Base-by-base conservation (phyloP, 2,888 invertebrate species). In the Dermolepida albohirtum region DNA sequence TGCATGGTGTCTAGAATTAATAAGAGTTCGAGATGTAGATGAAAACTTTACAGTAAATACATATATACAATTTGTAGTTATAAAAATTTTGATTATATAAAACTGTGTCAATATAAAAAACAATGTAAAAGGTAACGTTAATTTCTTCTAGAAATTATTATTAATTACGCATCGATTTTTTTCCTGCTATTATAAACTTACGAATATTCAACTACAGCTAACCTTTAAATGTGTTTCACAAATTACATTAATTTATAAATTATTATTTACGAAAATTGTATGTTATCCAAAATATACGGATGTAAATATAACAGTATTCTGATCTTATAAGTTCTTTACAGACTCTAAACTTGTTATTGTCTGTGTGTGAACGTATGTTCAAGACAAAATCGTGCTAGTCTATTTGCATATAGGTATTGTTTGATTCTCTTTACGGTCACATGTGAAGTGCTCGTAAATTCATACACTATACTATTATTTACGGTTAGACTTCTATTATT, bases 361-460 rank as follows among this genome's bases (percentile, higher is more conserved):
- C 43, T 72, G 74, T 76, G 74, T 76, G 76, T 75, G 75, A 76
- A 76, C 75, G 74, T 75, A 73, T 76, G 74, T 74, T 74, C 74
- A 73, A 74, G 76, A 64, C 22, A 75, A 74, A 72, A 71, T 76
- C 71, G 73, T 70, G 71, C 72, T 68, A 63, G 72, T 52, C 68
- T 69, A 73, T 75, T 75, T 74, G 70, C 74, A 72, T 71, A 71
- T 71, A 71, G 70, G 73, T 72, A 76, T 75, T 76, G 75, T 76
- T 74, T 72, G 67, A 66, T 67, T 69, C 67, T 64, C 63, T 65
- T 54, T 57, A 64, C 57, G 65, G 65, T 78, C 77, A 81, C 84
- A 84, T 54, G 64, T 64, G 64, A 64, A 64, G 52, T 29, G 54
- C 44, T 64, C 64, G 54, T 64, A 64, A 64, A 64, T 64, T 44